A percentile compares a stretch with the other conserved stretches of the same genome.
These are phyloP conservation scores for Sogatella furcifera DNA, from an alignment of 1,140 invertebrate species.

Conservation along the genomic window DNA sequence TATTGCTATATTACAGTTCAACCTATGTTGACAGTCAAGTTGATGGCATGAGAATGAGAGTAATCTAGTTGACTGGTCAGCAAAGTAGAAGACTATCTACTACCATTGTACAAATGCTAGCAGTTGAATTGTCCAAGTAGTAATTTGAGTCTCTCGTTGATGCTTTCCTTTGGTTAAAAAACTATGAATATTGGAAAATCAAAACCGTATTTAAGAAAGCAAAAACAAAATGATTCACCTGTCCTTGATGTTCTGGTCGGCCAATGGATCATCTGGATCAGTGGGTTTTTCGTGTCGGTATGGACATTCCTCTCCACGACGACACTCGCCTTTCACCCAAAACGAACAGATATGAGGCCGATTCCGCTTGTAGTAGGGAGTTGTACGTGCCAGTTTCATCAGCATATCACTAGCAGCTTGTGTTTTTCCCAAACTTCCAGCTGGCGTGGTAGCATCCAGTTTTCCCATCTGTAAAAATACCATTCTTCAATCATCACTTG, in stretches of 20 bases:
- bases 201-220: no score
- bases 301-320: conserved; percentile 97
- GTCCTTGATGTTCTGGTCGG: conserved; percentile 99
- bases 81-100: no score
- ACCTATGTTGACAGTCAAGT: no score
- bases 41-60: no score
- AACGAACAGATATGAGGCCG: conserved; percentile 99
- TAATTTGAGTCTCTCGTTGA: no score
- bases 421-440: conserved; percentile 52
- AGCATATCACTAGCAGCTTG: conserved; percentile 80
- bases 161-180: no score
- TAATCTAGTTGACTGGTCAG: no score
- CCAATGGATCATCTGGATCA: conserved; percentile 97
- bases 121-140: no score
- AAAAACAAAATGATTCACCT: conserved; percentile 28
- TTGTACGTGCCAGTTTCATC: conserved; percentile 88
- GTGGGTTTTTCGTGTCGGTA: conserved; percentile 99
- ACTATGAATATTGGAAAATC: no score
- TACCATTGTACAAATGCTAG: no score
- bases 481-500: not conserved
- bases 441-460: conserved; percentile 28
- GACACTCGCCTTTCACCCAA: conserved; percentile 99
- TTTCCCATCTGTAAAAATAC: conserved; percentile 29
- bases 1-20: no score
- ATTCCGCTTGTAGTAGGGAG: conserved; percentile 98